These are phyloP conservation scores for Drosophila ochracea DNA, from an alignment of 2,888 invertebrate genomes.

Conservation along the genomic window DNA sequence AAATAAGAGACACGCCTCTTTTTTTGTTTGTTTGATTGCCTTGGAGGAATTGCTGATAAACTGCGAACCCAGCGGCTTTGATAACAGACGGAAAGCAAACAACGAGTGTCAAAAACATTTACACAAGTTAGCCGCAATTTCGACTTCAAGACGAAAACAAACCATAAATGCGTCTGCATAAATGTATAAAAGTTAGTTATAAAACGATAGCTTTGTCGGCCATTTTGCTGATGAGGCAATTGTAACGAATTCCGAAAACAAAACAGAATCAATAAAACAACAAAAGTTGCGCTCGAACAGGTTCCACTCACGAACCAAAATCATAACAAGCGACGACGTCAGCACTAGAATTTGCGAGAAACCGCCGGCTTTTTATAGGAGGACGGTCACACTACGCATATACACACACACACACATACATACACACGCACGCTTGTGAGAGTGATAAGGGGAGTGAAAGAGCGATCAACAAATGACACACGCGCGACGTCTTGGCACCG, in stretches of 20 bases:
- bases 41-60: constrained; percentile 27
- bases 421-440: background rate
- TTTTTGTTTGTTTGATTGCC: constrained; percentile 33
- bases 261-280: constrained; percentile 67
- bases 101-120: constrained; percentile 23
- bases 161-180: background rate
- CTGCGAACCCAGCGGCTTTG: constrained; percentile 3
- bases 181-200: constrained; percentile 26
- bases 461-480: constrained; percentile 30
- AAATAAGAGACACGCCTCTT: constrained; percentile 42
- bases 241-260: constrained; percentile 70
- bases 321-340: constrained; percentile 30
- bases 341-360: constrained; percentile 53
- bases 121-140: constrained; percentile 3
- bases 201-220: constrained; percentile 50
- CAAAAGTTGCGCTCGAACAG: constrained; percentile 27
- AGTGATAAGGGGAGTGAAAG: constrained; percentile 3
- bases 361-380: constrained; percentile 25
- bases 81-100: constrained; percentile 22
- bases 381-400: constrained; percentile 6
- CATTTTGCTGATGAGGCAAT: constrained; percentile 58
- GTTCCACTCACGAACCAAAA: constrained; percentile 19
- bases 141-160: constrained; percentile 9
- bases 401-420: background rate
- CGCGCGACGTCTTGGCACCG: constrained; percentile 37